Conservation (phyloP, 2,113 vertebrate genomes). For the Ariopsis seemanni region DNA sequence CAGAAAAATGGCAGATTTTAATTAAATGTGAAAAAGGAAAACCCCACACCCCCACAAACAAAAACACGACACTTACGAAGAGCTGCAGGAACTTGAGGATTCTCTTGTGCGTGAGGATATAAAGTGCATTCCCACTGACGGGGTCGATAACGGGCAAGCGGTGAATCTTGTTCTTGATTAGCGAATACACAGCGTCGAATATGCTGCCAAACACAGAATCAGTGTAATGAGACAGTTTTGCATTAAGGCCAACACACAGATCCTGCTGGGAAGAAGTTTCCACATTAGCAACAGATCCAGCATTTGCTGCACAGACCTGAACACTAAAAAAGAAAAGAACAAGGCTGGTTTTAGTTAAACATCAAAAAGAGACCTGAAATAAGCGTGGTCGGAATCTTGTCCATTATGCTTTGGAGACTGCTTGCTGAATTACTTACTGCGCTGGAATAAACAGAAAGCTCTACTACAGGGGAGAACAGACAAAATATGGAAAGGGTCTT, state of each 20-base stretch:
- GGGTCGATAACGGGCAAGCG: conserved; percentile 96
- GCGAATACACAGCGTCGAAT: conserved; percentile 92
- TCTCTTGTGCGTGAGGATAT: conserved; percentile 98
- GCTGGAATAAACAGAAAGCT: conserved; percentile 16
- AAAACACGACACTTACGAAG: conserved; percentile 83
- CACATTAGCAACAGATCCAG: neutral
- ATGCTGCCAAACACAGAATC: conserved; percentile 72
- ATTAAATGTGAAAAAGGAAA: neutral
- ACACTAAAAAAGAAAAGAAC: neutral
- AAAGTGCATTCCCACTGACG: conserved; percentile 95
- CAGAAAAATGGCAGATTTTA: neutral
- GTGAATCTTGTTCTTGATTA: conserved; percentile 99
- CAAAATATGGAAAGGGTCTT: neutral
- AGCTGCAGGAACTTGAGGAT: conserved; percentile 99
- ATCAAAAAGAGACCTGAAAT: neutral
- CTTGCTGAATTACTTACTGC: conserved; percentile 48
- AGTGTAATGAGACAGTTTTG: neutral
- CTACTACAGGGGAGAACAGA: neutral
- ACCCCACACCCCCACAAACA: neutral
- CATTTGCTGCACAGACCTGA: neutral
- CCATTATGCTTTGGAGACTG: neutral
- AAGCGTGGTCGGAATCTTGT: neutral
- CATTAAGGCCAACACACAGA: neutral
- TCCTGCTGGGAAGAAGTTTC: neutral
- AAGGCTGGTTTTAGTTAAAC: neutral